Percentiles rank a stretch among this genome's conserved stretches.
Evolutionary conservation across 37 sponge, comb jelly and placozoan species (phyloP).

Genomic region (Chondrilla cf. caribensis): DNA sequence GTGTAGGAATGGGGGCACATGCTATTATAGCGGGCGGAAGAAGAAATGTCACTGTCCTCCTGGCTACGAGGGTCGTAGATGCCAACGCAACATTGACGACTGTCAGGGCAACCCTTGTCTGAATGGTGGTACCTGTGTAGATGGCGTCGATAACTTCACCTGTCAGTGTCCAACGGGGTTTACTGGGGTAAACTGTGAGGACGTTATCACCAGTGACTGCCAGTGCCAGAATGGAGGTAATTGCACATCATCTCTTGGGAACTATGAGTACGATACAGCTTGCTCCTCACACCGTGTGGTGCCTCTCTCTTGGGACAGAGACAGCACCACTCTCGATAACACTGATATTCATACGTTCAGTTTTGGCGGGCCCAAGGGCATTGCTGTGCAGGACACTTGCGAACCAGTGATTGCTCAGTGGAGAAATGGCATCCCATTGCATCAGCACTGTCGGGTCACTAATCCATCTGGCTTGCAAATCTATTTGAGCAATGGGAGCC

Average conservation of each 20-base stretch:
- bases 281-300: constrained; percentile 23
- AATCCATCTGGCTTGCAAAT: background rate
- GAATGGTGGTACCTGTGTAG: constrained; percentile 10
- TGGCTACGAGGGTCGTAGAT: background rate
- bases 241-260: constrained; percentile 11
- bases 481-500: background rate
- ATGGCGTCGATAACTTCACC: background rate
- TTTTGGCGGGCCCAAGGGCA: constrained; percentile 9
- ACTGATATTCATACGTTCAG: background rate
- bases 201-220: constrained; percentile 22
- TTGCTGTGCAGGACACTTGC: constrained; percentile 1
- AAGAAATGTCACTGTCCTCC: constrained; percentile 19
- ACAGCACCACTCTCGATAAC: background rate
- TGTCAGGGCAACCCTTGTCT: constrained; percentile 19
- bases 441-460: constrained; percentile 1
- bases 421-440: constrained; percentile 21
- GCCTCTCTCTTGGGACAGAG: constrained; percentile 19
- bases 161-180: constrained; percentile 6
- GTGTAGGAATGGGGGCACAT: background rate
- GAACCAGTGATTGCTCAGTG: constrained; percentile 29
- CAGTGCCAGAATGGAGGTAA: constrained; percentile 28
- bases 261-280: background rate
- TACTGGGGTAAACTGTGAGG: constrained; percentile 15
- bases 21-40: background rate
- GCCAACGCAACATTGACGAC: constrained; percentile 1